These are phyloP conservation scores for Myopa testacea DNA, from an alignment of 2,888 invertebrate genomes.

Conservation along the genomic window DNA sequence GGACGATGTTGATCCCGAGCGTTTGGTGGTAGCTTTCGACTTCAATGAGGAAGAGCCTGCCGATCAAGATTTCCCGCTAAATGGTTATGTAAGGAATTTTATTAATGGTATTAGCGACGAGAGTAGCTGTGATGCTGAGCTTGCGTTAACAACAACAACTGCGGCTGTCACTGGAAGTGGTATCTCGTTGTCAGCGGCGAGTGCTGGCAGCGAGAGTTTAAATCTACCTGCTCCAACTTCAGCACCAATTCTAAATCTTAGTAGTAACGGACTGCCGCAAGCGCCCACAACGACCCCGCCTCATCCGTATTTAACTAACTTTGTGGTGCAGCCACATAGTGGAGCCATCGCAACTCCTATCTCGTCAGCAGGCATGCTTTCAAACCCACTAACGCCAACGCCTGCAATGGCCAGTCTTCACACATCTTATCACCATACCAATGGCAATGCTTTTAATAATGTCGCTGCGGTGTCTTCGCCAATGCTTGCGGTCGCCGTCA, in stretches of 20 bases:
- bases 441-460: slow-evolving; percentile 37
- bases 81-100: slow-evolving; percentile 66
- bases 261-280: slow-evolving; percentile 8
- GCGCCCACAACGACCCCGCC: slow-evolving; percentile 36
- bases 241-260: slow-evolving; percentile 39
- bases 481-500: slow-evolving; percentile 34
- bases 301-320: slow-evolving; percentile 48
- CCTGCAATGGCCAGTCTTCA: slow-evolving; percentile 33
- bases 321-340: slow-evolving; percentile 41
- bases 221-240: slow-evolving; percentile 35
- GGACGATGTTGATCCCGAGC: slow-evolving; percentile 57
- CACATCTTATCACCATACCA: slow-evolving; percentile 37
- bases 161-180: slow-evolving; percentile 33
- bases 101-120: slow-evolving; percentile 67
- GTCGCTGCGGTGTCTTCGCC: slow-evolving; percentile 33
- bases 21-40: slow-evolving; percentile 61
- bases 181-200: slow-evolving; percentile 31
- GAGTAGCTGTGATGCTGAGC: slow-evolving; percentile 52
- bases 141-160: slow-evolving; percentile 11
- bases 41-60: slow-evolving; percentile 63
- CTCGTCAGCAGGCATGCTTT: slow-evolving; percentile 35
- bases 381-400: slow-evolving; percentile 37
- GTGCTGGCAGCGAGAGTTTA: slow-evolving; percentile 11
- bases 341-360: slow-evolving; percentile 23
- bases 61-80: slow-evolving; percentile 62